Evolutionary conservation across 1,140 invertebrate species (phyloP).

Genomic region (Tetramorium alpestre): DNA sequence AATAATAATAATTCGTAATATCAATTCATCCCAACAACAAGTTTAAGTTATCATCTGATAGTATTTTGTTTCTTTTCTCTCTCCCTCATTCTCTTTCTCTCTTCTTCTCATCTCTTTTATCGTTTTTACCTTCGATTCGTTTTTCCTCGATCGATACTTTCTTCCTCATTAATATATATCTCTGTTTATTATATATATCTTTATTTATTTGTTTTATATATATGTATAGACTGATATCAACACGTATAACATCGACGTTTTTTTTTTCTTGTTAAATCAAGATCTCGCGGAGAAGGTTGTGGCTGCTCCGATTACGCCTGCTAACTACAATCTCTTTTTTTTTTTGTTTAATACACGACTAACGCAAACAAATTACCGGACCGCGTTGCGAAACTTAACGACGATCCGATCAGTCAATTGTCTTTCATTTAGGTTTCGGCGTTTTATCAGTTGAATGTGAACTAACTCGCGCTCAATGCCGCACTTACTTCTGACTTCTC

Average conservation of each 20-base stretch:
- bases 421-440: constrained; percentile 63
- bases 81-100: neutral
- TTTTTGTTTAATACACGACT: constrained; percentile 21
- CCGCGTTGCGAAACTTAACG: neutral
- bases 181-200: constrained; percentile 74
- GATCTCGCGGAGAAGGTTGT: constrained; percentile 57
- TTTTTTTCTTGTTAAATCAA: constrained; percentile 54
- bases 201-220: constrained; percentile 73
- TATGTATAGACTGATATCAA: constrained; percentile 80
- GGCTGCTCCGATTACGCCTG: constrained; percentile 55
- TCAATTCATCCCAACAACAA: constrained; percentile 80
- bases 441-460: constrained; percentile 59
- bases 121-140: neutral
- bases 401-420: constrained; percentile 55
- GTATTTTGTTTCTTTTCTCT: constrained; percentile 65
- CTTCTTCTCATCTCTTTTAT: neutral
- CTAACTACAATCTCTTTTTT: constrained; percentile 62
- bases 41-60: constrained; percentile 76
- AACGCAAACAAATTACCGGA: constrained; percentile 48
- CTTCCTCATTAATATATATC: constrained; percentile 77
- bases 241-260: constrained; percentile 77
- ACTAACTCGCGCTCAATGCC: neutral
- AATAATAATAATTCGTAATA: constrained; percentile 76
- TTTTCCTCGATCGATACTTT: constrained; percentile 70
- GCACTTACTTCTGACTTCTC: neutral